Evolutionary conservation across 2,113 vertebrate species (phyloP), one percentile per base, ranked within the genome.

Genomic region (Mormyrus iriodes): DNA sequence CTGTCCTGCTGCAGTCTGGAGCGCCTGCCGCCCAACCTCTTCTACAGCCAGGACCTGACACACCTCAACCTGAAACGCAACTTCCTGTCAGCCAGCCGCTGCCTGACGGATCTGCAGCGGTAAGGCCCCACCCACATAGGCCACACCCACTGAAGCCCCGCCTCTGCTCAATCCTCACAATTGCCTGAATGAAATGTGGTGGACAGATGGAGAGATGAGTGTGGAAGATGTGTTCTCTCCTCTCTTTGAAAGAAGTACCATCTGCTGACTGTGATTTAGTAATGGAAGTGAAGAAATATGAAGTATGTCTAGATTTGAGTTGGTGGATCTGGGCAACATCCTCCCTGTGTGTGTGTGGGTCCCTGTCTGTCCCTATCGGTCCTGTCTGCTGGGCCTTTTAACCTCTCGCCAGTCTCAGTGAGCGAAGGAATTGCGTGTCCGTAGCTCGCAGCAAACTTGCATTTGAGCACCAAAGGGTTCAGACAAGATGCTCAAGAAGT

Each of bases 11-110:
- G 98, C 94, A 99, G 97, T 94, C 93, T 99, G 94, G 98, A 99
- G 90, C 96, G 97, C 85, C 96, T 99, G 88, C 98, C 98, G 90
- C 96, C 96, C 90, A 99, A 99, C 91, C 96, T 99, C 89, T 99
- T 99, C 94, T 99, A 98, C 92, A 99, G 98, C 95, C 98, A 98
- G 92, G 98, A 99, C 94, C 97, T 99, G 92, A 99, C 98, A 90
- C 98, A 99, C 94, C 98, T 99, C 93, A 99, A 99, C 93, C 96
- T 99, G 91, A 99, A 99, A 94, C 98, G 99, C 92, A 99, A 99
- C 95, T 98, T 98, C 92, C 95, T 99, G 92, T 95, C 96, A 1
- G 91, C 96, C 84, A 96, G 95, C 91, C 94, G 96, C 91, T 95
- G 96, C 0, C 96, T 98, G 90, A 95, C 92, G 88, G 97, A 98